These are phyloP conservation scores for Dromas ardeola DNA, from an alignment of 2,113 vertebrate genomes.

Conservation along the genomic window DNA sequence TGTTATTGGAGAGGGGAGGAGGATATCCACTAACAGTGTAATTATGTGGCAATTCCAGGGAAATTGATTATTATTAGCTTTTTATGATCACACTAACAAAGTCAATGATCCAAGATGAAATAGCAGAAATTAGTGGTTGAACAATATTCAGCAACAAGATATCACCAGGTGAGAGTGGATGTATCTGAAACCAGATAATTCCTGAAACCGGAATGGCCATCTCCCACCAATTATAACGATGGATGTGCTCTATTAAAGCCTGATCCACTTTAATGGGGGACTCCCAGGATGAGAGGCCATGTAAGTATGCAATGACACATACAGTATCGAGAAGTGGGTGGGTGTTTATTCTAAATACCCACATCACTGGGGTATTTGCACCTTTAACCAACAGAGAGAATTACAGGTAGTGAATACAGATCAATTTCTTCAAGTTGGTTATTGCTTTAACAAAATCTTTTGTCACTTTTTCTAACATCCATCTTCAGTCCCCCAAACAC, in stretches of 20 bases:
- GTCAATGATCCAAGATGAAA: slow-evolving; percentile 60
- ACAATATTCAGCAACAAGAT: slow-evolving; percentile 47
- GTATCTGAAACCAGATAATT: not conserved
- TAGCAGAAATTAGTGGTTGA: slow-evolving; percentile 33
- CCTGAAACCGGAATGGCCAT: slow-evolving; percentile 53
- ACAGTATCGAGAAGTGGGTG: slow-evolving; percentile 47
- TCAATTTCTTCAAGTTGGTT: slow-evolving; percentile 38
- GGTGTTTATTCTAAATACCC: slow-evolving; percentile 70
- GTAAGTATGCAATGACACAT: slow-evolving; percentile 67
- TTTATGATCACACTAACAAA: slow-evolving; percentile 63
- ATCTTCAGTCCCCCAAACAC: not conserved
- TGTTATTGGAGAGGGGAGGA: slow-evolving; percentile 26
- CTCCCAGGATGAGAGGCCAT: slow-evolving; percentile 1
- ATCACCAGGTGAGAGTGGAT: slow-evolving; percentile 44
- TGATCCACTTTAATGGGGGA: not conserved
- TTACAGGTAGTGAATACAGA: slow-evolving; percentile 61
- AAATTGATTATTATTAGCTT: slow-evolving; percentile 57
- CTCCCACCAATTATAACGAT: slow-evolving; percentile 51
- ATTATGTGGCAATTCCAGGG: slow-evolving; percentile 51
- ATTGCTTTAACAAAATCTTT: slow-evolving; percentile 57
- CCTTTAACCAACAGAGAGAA: slow-evolving; percentile 58
- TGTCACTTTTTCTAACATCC: slow-evolving; percentile 1
- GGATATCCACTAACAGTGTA: slow-evolving; percentile 10
- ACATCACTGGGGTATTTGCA: slow-evolving; percentile 54
- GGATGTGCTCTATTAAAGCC: slow-evolving; percentile 59